Base-by-base conservation (phyloP, 2,797 vertebrate species). In the Valencia hispanica region DNA sequence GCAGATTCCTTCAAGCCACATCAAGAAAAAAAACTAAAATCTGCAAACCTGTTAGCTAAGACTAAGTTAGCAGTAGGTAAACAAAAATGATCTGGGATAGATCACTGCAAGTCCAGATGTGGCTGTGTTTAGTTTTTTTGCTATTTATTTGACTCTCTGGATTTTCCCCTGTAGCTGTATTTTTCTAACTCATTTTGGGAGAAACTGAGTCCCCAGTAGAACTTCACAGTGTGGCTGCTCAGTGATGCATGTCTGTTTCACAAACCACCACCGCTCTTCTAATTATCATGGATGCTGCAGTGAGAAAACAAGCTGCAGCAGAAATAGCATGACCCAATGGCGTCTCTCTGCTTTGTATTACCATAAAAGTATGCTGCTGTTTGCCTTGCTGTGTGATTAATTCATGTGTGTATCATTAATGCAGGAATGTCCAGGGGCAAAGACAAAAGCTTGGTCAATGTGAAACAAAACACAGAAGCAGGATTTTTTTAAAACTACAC, bases 351-450 rank as follows among this genome's bases (percentile, higher is more conserved):
- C 87, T 93, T 91, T 91, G 86, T 87, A 92, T 94, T 89, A 94
- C 91, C 89, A 89, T 80, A 73, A 87, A 68, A 91, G 86, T 79
- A 73, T 85, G 90, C 90, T 80, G 91, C 90, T 91, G 92, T 92
- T 93, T 93, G 86, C 82, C 89, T 82, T 78, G 89, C 91, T 88
- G 91, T 69, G 92, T 94, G 93, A 94, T 93, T 93, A 94, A 94
- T 94, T 94, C 92, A 94, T 92, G 93, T 90, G 89, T 93, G 91
- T 91, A 92, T 94, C 92, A 94, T 93, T 94, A 94, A 94, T 94
- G 91, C 92, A 93, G 84, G 85, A 82, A 94, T 93, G 91, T 93
- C 94, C 92, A 88, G 86, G 85, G 94, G 94, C 93, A 94, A 94
- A 93, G 91, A 93, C 93, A 93, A 94, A 94, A 90, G 92, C 91